phyloP scores from a whole-genome alignment of 53 echinoderm and acorn worm species.

The Crossaster papposus region DNA sequence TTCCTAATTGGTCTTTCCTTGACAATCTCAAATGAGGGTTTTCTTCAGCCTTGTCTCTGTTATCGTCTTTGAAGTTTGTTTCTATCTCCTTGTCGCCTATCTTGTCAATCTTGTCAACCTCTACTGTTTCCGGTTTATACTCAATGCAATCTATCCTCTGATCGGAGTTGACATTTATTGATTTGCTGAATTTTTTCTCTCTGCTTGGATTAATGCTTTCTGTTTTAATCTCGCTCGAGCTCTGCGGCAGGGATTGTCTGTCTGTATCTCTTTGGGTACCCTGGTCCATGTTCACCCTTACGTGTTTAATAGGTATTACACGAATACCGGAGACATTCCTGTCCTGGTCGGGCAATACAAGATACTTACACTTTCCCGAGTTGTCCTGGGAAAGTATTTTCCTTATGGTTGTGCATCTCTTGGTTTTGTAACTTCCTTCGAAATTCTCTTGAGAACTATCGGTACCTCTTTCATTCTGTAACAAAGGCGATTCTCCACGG shows the following conservation, averaged over 20 bases:
- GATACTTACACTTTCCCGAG: constrained; percentile 2
- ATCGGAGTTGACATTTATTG: background rate
- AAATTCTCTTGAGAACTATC: background rate
- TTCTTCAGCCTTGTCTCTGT: background rate
- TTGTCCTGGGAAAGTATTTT: background rate
- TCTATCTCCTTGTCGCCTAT: background rate
- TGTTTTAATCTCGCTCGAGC: background rate
- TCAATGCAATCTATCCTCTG: background rate
- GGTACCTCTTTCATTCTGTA: background rate
- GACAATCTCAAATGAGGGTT: background rate
- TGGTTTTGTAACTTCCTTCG: background rate
- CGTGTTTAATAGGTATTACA: background rate
- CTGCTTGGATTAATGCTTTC: background rate
- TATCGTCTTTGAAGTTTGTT: background rate
- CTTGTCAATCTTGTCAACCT: background rate
- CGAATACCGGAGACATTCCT: background rate
- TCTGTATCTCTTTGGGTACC: background rate
- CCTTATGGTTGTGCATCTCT: background rate
- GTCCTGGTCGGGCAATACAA: constrained; percentile 12
- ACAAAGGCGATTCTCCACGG: background rate
- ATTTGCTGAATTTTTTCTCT: background rate
- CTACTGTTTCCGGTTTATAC: background rate
- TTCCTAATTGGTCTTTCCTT: background rate
- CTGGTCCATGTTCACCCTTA: background rate
- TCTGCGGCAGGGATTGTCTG: background rate